Evolutionary conservation across 2,113 vertebrate genomes (phyloP).

Genomic region (Parotia lawesii): DNA sequence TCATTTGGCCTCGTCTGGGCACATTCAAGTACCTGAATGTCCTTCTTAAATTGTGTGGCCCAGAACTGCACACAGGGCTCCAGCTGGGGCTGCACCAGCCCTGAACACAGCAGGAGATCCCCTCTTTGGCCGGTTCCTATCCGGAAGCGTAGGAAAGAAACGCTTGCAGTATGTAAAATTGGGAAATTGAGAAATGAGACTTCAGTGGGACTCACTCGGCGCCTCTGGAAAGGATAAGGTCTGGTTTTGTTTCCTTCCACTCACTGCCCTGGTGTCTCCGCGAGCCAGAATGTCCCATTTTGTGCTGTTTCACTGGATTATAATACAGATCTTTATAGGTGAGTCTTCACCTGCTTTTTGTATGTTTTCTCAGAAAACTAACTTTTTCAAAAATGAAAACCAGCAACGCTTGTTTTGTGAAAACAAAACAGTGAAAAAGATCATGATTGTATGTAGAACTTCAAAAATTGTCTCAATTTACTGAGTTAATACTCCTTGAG

Average conservation of each 20-base stretch:
- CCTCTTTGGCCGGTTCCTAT: neutral
- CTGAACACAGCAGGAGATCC: neutral
- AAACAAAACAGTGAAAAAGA: neutral
- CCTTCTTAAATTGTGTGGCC: neutral
- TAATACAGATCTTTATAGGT: slow-evolving; percentile 44
- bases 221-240: neutral
- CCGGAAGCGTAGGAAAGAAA: neutral
- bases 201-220: slow-evolving; percentile 4
- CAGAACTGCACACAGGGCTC: neutral
- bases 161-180: neutral
- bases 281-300: slow-evolving; percentile 17
- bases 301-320: slow-evolving; percentile 18
- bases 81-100: neutral
- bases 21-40: too few relatives aligned
- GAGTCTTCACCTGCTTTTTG: slow-evolving; percentile 9
- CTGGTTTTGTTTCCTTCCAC: neutral
- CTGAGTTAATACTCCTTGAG: neutral
- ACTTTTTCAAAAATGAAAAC: neutral
- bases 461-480: neutral
- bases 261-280: accelerated
- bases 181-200: slow-evolving; percentile 52
- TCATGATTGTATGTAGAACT: neutral
- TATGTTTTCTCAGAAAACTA: neutral
- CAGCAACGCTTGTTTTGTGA: neutral
- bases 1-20: neutral